Percentiles rank a stretch among this genome's conserved stretches.
These are phyloP conservation scores for Elymnias hypermnestra DNA, from an alignment of 1,140 invertebrate genomes.

Conservation along the genomic window DNA sequence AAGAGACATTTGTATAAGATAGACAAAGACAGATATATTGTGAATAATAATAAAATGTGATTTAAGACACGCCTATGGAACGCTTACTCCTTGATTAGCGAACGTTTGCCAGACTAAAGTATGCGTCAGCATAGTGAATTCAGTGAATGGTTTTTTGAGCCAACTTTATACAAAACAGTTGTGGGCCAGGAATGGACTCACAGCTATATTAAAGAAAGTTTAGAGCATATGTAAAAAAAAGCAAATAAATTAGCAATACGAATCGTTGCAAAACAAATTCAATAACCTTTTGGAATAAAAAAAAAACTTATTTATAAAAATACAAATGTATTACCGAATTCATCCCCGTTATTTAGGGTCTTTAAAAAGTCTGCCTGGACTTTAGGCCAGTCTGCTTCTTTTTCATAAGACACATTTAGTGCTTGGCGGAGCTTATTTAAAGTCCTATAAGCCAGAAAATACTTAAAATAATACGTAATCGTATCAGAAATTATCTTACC, in stretches of 20 bases:
- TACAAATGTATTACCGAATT: slow-evolving; percentile 36
- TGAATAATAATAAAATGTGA: too few relatives aligned
- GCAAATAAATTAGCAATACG: too few relatives aligned
- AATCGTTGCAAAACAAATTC: neutral
- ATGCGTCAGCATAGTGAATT: too few relatives aligned
- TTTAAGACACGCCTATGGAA: too few relatives aligned
- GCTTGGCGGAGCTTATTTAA: slow-evolving; percentile 40
- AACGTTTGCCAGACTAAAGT: too few relatives aligned
- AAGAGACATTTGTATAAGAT: too few relatives aligned
- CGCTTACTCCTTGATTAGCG: too few relatives aligned
- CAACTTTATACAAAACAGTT: too few relatives aligned
- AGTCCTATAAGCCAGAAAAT: slow-evolving; percentile 34
- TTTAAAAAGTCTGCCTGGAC: slow-evolving; percentile 48
- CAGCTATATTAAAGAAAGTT: neutral
- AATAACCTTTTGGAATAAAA: neutral
- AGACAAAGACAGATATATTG: too few relatives aligned
- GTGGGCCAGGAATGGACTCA: too few relatives aligned
- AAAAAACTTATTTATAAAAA: neutral
- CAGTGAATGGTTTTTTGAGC: too few relatives aligned
- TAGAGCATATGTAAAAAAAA: too few relatives aligned
- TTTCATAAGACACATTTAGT: slow-evolving; percentile 35
- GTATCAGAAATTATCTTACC: neutral
- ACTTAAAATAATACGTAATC: neutral
- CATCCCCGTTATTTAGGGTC: slow-evolving; percentile 45
- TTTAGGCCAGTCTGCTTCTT: slow-evolving; percentile 43